Evolutionary conservation across 2,797 vertebrate species (phyloP).

Genomic region (Molossus molossus): DNA sequence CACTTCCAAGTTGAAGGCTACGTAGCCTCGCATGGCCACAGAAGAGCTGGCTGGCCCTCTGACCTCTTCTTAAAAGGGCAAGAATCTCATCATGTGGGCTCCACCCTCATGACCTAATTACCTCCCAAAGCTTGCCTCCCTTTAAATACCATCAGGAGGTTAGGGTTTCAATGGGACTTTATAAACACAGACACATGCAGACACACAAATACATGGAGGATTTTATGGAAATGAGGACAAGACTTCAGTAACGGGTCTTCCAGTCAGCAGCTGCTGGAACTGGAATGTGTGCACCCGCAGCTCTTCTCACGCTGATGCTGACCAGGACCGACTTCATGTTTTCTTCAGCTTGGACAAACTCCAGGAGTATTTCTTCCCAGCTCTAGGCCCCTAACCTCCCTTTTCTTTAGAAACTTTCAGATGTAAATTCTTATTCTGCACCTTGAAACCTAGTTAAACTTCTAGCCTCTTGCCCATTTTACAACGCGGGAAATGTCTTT

Average conservation of each 20-base stretch:
- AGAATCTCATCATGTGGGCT: background rate
- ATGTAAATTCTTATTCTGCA: background rate
- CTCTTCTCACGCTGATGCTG: background rate
- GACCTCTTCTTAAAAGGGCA: background rate
- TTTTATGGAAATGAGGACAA: background rate
- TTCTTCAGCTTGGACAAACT: background rate
- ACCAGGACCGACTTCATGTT: background rate
- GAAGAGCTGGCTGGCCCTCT: background rate
- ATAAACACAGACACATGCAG: background rate
- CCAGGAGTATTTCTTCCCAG: background rate
- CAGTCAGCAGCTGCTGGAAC: background rate
- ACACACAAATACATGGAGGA: background rate
- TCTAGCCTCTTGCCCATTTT: conserved; percentile 15
- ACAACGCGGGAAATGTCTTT: background rate
- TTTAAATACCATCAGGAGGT: background rate
- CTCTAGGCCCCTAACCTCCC: background rate
- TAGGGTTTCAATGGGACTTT: background rate
- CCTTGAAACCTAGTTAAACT: background rate
- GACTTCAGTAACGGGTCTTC: background rate
- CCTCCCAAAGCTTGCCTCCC: background rate
- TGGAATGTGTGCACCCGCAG: background rate
- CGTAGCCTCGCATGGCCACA: background rate
- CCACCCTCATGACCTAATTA: background rate
- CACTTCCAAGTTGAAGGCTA: rapidly evolving
- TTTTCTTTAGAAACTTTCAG: background rate